Base-by-base conservation (phyloP, 2,797 vertebrate species). In the Onychomys torridus region DNA sequence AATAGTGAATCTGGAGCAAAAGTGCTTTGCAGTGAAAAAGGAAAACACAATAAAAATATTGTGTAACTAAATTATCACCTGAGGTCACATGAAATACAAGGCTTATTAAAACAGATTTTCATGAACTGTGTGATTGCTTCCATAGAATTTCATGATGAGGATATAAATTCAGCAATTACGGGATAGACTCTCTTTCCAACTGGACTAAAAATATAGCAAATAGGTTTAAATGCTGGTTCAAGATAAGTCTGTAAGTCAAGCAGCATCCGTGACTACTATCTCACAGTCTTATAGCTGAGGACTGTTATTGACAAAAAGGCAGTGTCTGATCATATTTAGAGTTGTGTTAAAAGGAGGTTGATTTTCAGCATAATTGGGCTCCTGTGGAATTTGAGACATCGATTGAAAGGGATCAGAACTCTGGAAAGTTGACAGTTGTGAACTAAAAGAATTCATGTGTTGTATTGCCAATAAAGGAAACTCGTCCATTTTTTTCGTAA, bases 41-140 rank as follows among this genome's bases (percentile, higher is more conserved):
- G 9, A 37, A 94, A 76, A 63, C 37, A 76, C 69, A 75, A 65
- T 16, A 34, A n/a, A 9, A 69, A 34, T 29, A 40, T 34, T 12
- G 12, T 71, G 67, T 93, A 55, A 78, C 61, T 89, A 29, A 90
- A 92, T 73, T 37, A 69, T 90, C 49, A 67, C 21, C 23, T 43
- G 32, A 94, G n/a, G 19, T 90, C 83, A 97, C 23, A 49, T 85
- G 57, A 16, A 94, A 88, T 67, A 40, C 87, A 94, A n/a, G 19
- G 27, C 7, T 46, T n/a, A 81, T 67, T 75, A 73, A 93, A 90
- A 11, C 2, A 49, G 71, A 86, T 88, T 88, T 78, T 86, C 43
- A 61, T 37, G 55, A 25, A 40, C 21, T 67, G 0, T 40, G 17
- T 91, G 55, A 69, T 82, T 94, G 46, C 32, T 43, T 93, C 61